Base-by-base conservation (phyloP, 1,140 invertebrate genomes). In the Periplaneta americana region DNA sequence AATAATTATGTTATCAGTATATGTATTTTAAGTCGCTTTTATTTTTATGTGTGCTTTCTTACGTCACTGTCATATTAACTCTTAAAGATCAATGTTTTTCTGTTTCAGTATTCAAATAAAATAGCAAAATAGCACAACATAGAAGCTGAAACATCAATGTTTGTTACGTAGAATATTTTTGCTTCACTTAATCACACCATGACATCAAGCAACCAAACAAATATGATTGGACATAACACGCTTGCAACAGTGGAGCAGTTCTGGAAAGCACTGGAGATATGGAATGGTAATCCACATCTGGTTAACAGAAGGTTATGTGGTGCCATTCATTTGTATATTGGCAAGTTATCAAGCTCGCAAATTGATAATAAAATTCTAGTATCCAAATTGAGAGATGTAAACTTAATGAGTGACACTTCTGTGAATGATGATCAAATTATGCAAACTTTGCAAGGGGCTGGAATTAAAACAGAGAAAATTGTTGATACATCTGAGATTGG, bases 271-370 rank as follows among this genome's bases (percentile, higher is more conserved):
- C n/a, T 82, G 5, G 33, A 48, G 18, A 34, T 77, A 11, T 82
- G 77, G 75, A 37, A 66, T 32, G 28, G 22, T 15, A 31, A 5
- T 39, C 76, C 81, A 18, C 81, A 82, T 57, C 31, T 57, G 31
- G 74, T 82, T 34, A 82, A 79, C 32, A 82, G 75, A 74, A 34
- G 81, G 31, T n/a, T 82, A 33, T 77, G 33, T 34, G 36, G 75
- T 17, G 32, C 33, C 5, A 76, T 66, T n/a, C n/a, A 6, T 57
- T 35, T 78, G 31, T 77, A 78, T 33, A 66, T 11, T 77, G 81
- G 36, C 18, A 34, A 34, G 34, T 22, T 80, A 32, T 32, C 22
- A 22, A 34, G 28, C 37, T 15, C 39, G 9, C 28, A 80, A 28
- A 32, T 57, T 2, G 32, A 35, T 57, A n/a, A 31, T 31, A 74